These are phyloP conservation scores for Drosophila suboccidentalis DNA, from an alignment of 2,888 invertebrate genomes.

Conservation along the genomic window DNA sequence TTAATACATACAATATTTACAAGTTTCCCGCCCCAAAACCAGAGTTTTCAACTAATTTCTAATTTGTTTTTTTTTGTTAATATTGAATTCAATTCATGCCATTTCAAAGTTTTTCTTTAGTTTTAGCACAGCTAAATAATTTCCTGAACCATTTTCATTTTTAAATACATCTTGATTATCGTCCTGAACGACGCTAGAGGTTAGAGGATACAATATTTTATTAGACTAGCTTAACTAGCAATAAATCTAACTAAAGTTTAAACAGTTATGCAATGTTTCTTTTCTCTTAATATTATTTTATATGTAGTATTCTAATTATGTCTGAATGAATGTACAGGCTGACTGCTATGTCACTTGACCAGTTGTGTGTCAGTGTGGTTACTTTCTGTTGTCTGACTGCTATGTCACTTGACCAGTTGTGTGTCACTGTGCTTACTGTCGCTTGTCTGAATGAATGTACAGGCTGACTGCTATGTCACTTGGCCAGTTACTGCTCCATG, in stretches of 20 bases:
- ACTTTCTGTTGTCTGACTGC: neutral
- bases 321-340: constrained; percentile 4
- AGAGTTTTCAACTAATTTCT: neutral
- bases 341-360: too few species aligned
- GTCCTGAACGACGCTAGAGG: constrained; percentile 17
- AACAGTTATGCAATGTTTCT: neutral
- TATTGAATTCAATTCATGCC: constrained; percentile 58
- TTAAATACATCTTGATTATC: constrained; percentile 1
- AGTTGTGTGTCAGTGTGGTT: too few species aligned
- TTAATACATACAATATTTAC: constrained; percentile 60
- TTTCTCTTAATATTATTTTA: neutral
- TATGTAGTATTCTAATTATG: neutral
- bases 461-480: too few species aligned
- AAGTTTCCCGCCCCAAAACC: constrained; percentile 26
- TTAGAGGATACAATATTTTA: constrained; percentile 11
- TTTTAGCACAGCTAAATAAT: constrained; percentile 75
- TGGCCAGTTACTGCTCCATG: constrained; percentile 80
- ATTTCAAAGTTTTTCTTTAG: constrained; percentile 25
- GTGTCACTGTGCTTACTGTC: too few species aligned
- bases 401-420: neutral
- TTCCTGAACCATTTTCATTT: constrained; percentile 71
- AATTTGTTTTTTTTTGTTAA: neutral
- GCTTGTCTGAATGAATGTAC: too few species aligned
- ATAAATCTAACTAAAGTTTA: constrained; percentile 21
- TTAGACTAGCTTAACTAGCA: constrained; percentile 21